Percentiles rank a stretch among this genome's conserved stretches.
Conservation (phyloP, 1,140 invertebrate genomes). For the Charaxes varanes region DNA sequence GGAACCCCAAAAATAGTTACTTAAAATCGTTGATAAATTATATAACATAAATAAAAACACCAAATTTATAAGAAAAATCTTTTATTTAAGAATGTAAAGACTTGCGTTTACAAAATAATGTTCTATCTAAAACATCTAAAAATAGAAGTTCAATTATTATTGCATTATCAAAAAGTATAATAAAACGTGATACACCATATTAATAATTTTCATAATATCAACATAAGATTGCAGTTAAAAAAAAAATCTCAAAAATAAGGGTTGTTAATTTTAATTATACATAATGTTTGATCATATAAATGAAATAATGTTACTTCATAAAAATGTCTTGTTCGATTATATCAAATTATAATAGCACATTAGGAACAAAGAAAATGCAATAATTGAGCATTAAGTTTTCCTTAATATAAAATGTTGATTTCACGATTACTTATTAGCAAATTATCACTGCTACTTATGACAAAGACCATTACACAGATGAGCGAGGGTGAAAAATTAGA, state of each 20-base stretch:
- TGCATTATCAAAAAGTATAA: constrained; percentile 27
- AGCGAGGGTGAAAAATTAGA: no score
- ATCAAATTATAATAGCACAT: constrained; percentile 4
- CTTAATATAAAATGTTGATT: neutral
- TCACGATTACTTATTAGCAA: neutral
- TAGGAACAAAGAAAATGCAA: constrained; percentile 15
- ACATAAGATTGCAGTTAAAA: neutral
- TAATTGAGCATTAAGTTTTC: constrained; percentile 12
- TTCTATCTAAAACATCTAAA: constrained; percentile 31
- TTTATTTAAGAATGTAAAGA: constrained; percentile 37
- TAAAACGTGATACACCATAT: constrained; percentile 17
- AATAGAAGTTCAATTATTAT: constrained; percentile 27
- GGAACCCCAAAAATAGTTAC: no score
- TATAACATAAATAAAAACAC: neutral
- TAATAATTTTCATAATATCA: constrained; percentile 9
- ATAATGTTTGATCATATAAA: neutral
- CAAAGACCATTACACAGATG: no score
- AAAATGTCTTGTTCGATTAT: neutral
- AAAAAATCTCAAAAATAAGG: neutral
- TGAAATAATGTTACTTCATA: neutral
- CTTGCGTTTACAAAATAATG: constrained; percentile 37
- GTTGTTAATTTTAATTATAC: neutral
- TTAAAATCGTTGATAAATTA: no score
- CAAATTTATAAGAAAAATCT: constrained; percentile 18
- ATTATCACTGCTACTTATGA: no score